phyloP scores from a whole-genome alignment of 1,140 invertebrate genomes.

The Littorina saxatilis region DNA sequence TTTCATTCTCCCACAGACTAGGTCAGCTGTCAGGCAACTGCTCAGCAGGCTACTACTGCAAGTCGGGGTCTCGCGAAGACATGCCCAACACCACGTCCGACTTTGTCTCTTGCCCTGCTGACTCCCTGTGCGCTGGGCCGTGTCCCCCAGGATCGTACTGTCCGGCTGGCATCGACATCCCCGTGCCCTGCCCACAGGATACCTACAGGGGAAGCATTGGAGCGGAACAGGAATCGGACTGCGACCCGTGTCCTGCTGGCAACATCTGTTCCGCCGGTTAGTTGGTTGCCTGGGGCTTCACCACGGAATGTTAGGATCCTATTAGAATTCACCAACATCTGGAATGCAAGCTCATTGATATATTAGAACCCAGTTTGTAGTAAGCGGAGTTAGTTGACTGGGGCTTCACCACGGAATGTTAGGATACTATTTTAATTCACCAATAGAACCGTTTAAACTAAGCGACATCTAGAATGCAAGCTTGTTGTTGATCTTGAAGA shows the following conservation, averaged over 20 bases:
- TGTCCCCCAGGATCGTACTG: constrained; percentile 71
- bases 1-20: constrained; percentile 48
- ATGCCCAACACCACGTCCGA: constrained; percentile 58
- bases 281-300: too few species aligned
- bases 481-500: too few species aligned
- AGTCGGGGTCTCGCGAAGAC: constrained; percentile 65
- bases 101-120: constrained; percentile 55
- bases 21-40: constrained; percentile 65
- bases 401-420: too few species aligned
- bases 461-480: too few species aligned
- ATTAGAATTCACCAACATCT: too few species aligned
- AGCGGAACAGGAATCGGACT: constrained; percentile 57
- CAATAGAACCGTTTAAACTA: too few species aligned
- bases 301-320: too few species aligned
- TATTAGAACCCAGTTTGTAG: too few species aligned
- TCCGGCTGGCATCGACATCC: constrained; percentile 59
- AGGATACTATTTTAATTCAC: too few species aligned
- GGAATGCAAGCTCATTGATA: too few species aligned
- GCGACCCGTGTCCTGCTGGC: constrained; percentile 67
- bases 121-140: constrained; percentile 66
- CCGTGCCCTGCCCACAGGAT: constrained; percentile 67
- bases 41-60: constrained; percentile 71
- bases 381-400: too few species aligned
- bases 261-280: constrained; percentile 63
- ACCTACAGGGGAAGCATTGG: constrained; percentile 59